Percentiles rank a stretch among this genome's conserved stretches.
Evolutionary conservation across 2,797 vertebrate genomes (phyloP).

Genomic region (Arrhamphus sclerolepis): DNA sequence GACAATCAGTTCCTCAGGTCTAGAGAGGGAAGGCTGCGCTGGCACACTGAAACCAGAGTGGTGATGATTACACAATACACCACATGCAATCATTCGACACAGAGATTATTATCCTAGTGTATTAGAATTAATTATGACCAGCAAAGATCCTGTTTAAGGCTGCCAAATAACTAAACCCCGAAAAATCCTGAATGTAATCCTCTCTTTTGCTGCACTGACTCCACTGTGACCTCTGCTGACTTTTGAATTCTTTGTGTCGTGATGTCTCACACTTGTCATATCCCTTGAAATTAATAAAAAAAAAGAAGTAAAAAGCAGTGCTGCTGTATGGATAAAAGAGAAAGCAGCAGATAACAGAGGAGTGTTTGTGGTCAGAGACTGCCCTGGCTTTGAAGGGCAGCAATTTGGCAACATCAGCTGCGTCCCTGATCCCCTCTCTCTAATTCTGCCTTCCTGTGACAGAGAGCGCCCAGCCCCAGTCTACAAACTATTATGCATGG

Average conservation of each 20-base stretch:
- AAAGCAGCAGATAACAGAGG: slow-evolving; percentile 12
- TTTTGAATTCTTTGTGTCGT: slow-evolving; percentile 32
- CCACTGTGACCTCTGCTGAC: slow-evolving; percentile 46
- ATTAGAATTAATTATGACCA: slow-evolving; percentile 56
- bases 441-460: slow-evolving; percentile 67
- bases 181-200: slow-evolving; percentile 26
- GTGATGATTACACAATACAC: slow-evolving; percentile 63
- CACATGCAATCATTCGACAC: slow-evolving; percentile 45
- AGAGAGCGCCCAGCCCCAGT: slow-evolving; percentile 46
- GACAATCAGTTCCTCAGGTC: slow-evolving; percentile 59
- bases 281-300: slow-evolving; percentile 49
- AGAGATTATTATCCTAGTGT: slow-evolving; percentile 51
- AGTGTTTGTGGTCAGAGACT: slow-evolving; percentile 46
- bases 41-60: slow-evolving; percentile 51
- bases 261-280: slow-evolving; percentile 51
- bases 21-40: slow-evolving; percentile 35
- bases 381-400: slow-evolving; percentile 41
- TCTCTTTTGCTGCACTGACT: slow-evolving; percentile 14
- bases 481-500: slow-evolving; percentile 74
- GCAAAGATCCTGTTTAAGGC: slow-evolving; percentile 19
- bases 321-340: slow-evolving; percentile 26
- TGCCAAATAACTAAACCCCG: slow-evolving; percentile 27
- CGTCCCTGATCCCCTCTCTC: slow-evolving; percentile 60
- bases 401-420: slow-evolving; percentile 53
- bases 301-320: slow-evolving; percentile 5